Evolutionary conservation across 2,888 invertebrate genomes (phyloP), one percentile per base, ranked within the genome.

Genomic region (Leptarthrus brevirostris): DNA sequence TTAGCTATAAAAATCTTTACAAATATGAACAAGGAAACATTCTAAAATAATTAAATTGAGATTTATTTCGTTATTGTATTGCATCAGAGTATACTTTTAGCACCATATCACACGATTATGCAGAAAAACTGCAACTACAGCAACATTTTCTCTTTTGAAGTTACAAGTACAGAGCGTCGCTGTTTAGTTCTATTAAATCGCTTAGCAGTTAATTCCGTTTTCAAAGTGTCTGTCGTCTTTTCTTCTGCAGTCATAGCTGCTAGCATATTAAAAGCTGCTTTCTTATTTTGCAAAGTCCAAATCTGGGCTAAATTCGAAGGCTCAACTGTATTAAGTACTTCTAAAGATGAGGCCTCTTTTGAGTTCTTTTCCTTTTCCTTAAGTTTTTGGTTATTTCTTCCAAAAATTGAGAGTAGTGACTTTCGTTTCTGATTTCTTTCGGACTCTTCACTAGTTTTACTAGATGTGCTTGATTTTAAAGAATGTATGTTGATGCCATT

Each of bases 211-310:
- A 14, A 26, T 12, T 18, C 24, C 12, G 44, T 14, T 0, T n/a
- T 14, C 1, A 18, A n/a, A 1, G n/a, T n/a, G 2, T 20, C n/a
- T 34, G 53, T 20, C 12, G 26, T 2, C 34, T 74, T 71, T 16
- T 75, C 80, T 2, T 80, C 80, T 0, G 82, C 81, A 79, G 84
- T 84, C 83, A 84, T 84, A 5, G 82, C 82, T 1, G 85, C 84
- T 66, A 84, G 77, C 79, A 84, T 76, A 72, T 84, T 83, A 74
- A 85, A 85, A 1, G 84, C 83, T 0, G 83, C 83, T 8, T 81
- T 81, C 76, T 84, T 84, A 71, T 84, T 81, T 74, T 84, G 83
- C 74, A 76, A 80, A 6, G 82, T 83, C 84, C 85, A 84, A 47
- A 81, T 79, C 44, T 78, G 81, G 18, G 79, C 79, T 12, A 83